Base-by-base conservation (phyloP, 2,797 vertebrate species). In the Thalassophryne amazonica region DNA sequence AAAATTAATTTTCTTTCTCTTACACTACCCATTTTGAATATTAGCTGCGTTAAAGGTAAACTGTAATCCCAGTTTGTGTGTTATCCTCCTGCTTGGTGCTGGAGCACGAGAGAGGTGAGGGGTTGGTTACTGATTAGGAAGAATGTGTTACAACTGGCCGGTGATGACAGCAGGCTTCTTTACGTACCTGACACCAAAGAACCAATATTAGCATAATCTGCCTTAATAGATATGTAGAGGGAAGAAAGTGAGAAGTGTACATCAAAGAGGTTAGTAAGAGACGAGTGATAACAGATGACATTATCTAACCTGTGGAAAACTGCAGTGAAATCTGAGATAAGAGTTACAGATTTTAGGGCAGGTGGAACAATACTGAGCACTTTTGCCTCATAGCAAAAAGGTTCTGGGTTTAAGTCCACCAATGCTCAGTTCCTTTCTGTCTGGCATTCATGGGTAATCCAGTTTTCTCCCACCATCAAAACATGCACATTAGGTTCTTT, bases 131-230 rank as follows among this genome's bases (percentile, higher is more conserved):
- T 59, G 70, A 64, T 63, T 55, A 60, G 54, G 54, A 42, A 57
- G 63, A 63, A 72, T 23, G 28, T 18, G 51, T 35, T 8, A 60
- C 70, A 71, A 60, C 73, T 69, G 68, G 68, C 47, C 48, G 9
- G 42, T 46, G 61, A 69, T 77, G 38, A 80, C 67, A 62, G 41
- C 25, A 15, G 60, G 61, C 47, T 67, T 71, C 55, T 76, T 75
- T 69, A 65, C 59, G 65, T 62, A 41, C 43, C 71, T 40, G 47
- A 76, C 58, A 69, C 68, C 68, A 83, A 80, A 84, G 74, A 72
- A 65, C 18, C 43, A 4, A 60, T 60, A 78, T 86, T 78, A 74
- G 60, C 76, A 83, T 82, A 79, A 83, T 79, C 54, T 78, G 42
- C 67, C 60, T 22, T 12, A 42, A 64, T 60, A 73, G 68, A 48